These are phyloP conservation scores for Acipenser oxyrinchus DNA, from an alignment of 2,797 vertebrate genomes.

Conservation along the genomic window DNA sequence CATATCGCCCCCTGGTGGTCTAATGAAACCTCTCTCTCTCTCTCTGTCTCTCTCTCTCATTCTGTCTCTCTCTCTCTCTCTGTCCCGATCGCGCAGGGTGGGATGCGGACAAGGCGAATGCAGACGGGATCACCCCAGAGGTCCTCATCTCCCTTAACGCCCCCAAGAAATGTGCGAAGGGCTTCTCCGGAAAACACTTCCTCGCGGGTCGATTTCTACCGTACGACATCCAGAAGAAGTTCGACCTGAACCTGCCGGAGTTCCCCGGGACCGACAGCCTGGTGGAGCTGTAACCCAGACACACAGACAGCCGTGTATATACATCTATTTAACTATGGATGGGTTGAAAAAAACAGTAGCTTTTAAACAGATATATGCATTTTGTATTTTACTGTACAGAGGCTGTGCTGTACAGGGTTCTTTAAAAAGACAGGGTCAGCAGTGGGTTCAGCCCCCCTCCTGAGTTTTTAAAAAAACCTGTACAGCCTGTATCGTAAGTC, in stretches of 20 bases:
- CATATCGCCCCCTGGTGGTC: too few species aligned
- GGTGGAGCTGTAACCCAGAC: constrained; percentile 67
- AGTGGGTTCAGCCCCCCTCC: too few species aligned
- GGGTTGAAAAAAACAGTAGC: too few species aligned
- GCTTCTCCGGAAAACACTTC: constrained; percentile 84
- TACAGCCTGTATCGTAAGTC: too few species aligned
- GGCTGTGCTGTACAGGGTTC: too few species aligned
- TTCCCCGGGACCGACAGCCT: constrained; percentile 84
- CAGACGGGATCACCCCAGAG: constrained; percentile 77
- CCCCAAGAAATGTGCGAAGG: constrained; percentile 76
- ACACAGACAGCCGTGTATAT: not conserved
- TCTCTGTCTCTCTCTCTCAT: not conserved
- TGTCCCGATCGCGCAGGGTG: constrained; percentile 60
- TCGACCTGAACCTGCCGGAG: constrained; percentile 78
- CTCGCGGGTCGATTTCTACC: constrained; percentile 88
- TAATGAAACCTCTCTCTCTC: not conserved
- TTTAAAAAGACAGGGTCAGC: too few species aligned
- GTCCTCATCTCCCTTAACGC: constrained; percentile 83
- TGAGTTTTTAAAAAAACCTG: too few species aligned
- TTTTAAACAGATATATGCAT: constrained; percentile 34
- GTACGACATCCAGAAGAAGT: constrained; percentile 88
- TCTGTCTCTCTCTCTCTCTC: not conserved
- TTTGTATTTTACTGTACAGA: constrained; percentile 51
- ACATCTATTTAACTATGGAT: too few species aligned
- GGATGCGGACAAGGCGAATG: constrained; percentile 67